Conservation (phyloP, 2,113 vertebrate genomes). For the Piaya cayana region DNA sequence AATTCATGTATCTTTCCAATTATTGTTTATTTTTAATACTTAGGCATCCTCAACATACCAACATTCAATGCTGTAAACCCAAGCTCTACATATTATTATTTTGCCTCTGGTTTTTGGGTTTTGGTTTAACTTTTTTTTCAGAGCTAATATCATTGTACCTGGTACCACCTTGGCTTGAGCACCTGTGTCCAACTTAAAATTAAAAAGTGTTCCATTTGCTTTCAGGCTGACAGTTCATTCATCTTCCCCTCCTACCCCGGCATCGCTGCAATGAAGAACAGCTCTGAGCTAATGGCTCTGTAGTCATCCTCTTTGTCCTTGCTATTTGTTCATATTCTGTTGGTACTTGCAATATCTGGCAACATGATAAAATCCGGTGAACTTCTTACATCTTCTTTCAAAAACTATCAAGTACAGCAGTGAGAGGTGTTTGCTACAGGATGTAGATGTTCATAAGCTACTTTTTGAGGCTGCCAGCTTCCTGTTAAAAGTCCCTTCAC, state of each 20-base stretch:
- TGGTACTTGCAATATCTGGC: neutral
- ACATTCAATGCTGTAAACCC: neutral
- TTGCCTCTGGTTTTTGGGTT: neutral
- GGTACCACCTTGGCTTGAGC: neutral
- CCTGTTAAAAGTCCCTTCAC: neutral
- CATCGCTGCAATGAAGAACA: constrained; percentile 21
- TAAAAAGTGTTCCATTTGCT: constrained; percentile 46
- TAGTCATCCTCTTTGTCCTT: constrained; percentile 60
- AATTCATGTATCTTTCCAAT: neutral
- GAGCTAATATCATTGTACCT: neutral
- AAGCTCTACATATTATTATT: neutral
- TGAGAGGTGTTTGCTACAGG: neutral
- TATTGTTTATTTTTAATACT: neutral
- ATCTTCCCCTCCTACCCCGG: constrained; percentile 4
- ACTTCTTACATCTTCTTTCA: neutral
- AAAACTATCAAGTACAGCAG: neutral
- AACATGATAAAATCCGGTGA: constrained; percentile 21
- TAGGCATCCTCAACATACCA: neutral
- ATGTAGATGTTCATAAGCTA: neutral
- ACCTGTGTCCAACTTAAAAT: constrained; percentile 30
- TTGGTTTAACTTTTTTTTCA: neutral
- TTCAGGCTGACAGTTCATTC: constrained; percentile 47
- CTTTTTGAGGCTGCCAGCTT: neutral
- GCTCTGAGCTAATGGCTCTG: constrained; percentile 21
- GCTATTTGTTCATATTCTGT: constrained; percentile 21